Base-by-base conservation (phyloP, 2,113 vertebrate species). In the Axis porcinus region DNA sequence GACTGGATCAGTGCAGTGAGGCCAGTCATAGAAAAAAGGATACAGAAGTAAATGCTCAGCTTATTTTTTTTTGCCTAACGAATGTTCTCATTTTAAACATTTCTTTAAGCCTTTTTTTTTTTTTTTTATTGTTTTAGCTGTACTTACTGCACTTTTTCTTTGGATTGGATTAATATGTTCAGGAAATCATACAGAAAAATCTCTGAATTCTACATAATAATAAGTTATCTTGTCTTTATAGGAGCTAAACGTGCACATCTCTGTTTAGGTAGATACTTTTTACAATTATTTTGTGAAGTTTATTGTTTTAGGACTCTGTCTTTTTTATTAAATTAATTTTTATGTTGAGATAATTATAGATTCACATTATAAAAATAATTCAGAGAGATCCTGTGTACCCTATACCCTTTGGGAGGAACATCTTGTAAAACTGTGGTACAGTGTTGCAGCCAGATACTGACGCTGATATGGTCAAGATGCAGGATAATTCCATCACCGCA, bases 11-110 rank as follows among this genome's bases (percentile, higher is more conserved):
- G 98, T 14, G 99, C 99, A 50, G 99, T 99, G 58, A 99, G 99
- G 27, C 99, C 99, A 3, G 99, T 99, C 78, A 99, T 99, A 97
- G 99, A 99, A 98, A 99, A 99, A 98, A 99, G 99, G 98, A 99
- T 99, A 99, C 99, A 99, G 97, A 99, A 99, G 99, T 99, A 99
- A 99, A 96, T 98, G n/a, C 13, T 88, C 1, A 33, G 36, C 33
- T 92, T 58, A 94, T 74, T 50, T 89, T 8, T 8, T 40, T 36
- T 78, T 76, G 28, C 25, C 1, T 83, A 43, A 30, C 4, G 54
- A 33, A 30, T 7, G 13, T 57, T 91, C 50, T 95, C 47, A 2
- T 33, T 98, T 89, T 86, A 88, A 84, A 50, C 23, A 17, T 76
- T 76, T 58, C 28, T 54, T 47, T 40, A 28, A 84, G 5, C 40